Evolutionary conservation across 2,113 vertebrate genomes (phyloP).

Genomic region (Grammatotria lemairii): DNA sequence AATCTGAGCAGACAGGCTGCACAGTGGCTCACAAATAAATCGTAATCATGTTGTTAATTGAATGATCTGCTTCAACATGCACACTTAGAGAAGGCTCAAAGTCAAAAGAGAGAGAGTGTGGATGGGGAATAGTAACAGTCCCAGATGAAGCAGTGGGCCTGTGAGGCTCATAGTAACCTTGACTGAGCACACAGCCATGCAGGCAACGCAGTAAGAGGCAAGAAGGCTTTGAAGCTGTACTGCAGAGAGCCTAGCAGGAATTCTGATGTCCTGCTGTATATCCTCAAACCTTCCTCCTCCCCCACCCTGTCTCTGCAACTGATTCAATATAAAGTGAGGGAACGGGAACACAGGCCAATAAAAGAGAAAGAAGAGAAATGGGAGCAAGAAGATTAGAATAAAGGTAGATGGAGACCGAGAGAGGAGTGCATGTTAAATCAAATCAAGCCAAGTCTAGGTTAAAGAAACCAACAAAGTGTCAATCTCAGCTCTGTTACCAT

Average conservation of each 20-base stretch:
- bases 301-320: not conserved
- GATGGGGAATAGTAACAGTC: not conserved
- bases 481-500: slow-evolving; percentile 28
- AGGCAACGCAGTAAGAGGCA: slow-evolving; percentile 58
- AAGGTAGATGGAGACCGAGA: not conserved
- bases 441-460: slow-evolving; percentile 13
- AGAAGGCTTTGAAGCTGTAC: slow-evolving; percentile 72
- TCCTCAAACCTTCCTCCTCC: slow-evolving; percentile 18
- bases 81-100: not conserved
- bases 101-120: not conserved
- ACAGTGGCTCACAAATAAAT: not conserved
- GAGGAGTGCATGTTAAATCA: not conserved
- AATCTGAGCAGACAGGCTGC: not conserved
- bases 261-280: slow-evolving; percentile 71
- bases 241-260: slow-evolving; percentile 83
- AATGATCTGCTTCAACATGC: not conserved
- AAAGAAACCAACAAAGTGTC: slow-evolving; percentile 45
- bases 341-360: not conserved
- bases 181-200: slow-evolving; percentile 64
- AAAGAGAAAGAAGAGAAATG: not conserved
- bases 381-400: not conserved
- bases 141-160: not conserved
- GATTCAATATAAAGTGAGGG: not conserved
- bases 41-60: not conserved
- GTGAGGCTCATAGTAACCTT: slow-evolving; percentile 64